These are phyloP conservation scores for Eubasilissa regina DNA, from an alignment of 1,140 invertebrate species.

Conservation along the genomic window DNA sequence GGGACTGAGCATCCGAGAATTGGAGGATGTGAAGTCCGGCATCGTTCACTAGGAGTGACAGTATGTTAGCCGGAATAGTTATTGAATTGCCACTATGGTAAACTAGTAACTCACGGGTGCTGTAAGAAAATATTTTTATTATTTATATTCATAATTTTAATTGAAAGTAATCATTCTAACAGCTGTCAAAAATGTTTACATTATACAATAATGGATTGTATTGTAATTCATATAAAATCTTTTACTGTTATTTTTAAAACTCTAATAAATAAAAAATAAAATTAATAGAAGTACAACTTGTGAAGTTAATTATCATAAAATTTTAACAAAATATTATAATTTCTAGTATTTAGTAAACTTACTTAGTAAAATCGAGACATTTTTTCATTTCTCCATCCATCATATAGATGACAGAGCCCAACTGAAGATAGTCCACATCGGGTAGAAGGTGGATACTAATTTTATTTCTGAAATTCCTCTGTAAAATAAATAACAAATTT, in stretches of 20 bases:
- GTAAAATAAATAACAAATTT: constrained; percentile 40
- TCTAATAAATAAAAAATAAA: background rate
- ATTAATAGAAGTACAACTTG: too few species aligned
- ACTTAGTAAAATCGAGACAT: constrained; percentile 69
- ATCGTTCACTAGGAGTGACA: constrained; percentile 57
- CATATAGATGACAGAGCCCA: constrained; percentile 65
- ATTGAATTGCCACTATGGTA: constrained; percentile 62
- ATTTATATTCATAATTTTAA: background rate
- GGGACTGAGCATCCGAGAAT: constrained; percentile 37
- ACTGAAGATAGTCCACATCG: constrained; percentile 66
- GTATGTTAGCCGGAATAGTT: constrained; percentile 49
- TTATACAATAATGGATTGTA: too few species aligned
- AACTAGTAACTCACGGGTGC: constrained; percentile 64
- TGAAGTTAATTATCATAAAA: background rate
- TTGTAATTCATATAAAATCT: too few species aligned
- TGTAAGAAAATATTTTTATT: constrained; percentile 14
- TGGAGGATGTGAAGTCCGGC: constrained; percentile 52
- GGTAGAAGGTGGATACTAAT: constrained; percentile 63
- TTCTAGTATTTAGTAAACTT: constrained; percentile 53
- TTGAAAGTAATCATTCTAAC: too few species aligned
- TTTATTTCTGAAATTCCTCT: constrained; percentile 45
- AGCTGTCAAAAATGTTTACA: too few species aligned
- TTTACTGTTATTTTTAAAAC: too few species aligned
- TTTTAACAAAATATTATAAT: background rate
- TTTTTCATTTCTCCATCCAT: constrained; percentile 63